Base-by-base conservation (phyloP, 2,113 vertebrate species). In the Hylia prasina region DNA sequence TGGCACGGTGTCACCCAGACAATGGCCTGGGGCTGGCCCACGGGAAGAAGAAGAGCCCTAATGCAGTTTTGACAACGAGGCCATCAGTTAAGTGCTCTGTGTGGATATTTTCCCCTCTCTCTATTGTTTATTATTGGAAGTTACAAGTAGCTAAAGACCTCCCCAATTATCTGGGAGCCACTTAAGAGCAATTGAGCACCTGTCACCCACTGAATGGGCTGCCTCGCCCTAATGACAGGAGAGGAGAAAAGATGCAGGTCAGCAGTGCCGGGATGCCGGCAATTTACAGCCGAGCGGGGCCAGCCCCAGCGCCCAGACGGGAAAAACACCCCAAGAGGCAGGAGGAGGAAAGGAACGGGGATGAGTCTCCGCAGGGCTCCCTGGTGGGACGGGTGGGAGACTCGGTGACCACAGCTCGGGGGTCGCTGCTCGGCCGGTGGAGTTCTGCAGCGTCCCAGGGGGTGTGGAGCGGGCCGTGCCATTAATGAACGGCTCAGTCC, bases 121-220 rank as follows among this genome's bases (percentile, higher is more conserved):
- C 93, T 35, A 58, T 95, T 96, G 93, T 97, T 97, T 97, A 90
- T 97, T 97, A 95, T 95, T 95, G 96, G 92, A 96, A 97, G 92
- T 96, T 96, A 97, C 95, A 96, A 96, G 97, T 95, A 97, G 92
- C 93, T 95, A 97, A 97, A 97, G 96, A 97, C 94, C 96, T 96
- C 97, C 95, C 92, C 95, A 97, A 97, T 97, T 97, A 97, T 96
- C 96, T 58, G 75, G 93, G 93, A 96, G 94, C 92, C 95, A 95
- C 93, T 97, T 97, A 97, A 94, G 92, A 91, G 96, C 96, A 93
- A 97, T 97, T 91, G 96, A 97, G 96, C 96, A 92, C 94, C 96
- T 97, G 97, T 97, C 97, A 97, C 93, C 80, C 86, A 44, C 93
- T 96, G 95, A 96, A 96, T 96, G 79, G 94, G 85, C 94, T 82